Conservation (phyloP, 2,888 invertebrate genomes). For the Cerceris rybyensis region DNA sequence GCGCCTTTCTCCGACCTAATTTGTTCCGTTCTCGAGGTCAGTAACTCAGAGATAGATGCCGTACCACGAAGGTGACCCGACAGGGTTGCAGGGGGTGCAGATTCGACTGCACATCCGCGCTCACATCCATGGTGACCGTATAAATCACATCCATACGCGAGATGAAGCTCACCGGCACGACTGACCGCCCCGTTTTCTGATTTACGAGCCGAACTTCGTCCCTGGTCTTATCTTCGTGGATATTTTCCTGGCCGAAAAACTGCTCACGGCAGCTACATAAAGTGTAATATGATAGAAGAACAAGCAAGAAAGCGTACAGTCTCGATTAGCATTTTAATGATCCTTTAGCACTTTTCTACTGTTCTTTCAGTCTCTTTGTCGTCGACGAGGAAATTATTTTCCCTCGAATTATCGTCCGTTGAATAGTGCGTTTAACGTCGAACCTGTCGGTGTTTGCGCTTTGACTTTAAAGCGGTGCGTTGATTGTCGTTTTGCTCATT, state of each 20-base stretch:
- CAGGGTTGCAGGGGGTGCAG: conserved; percentile 38
- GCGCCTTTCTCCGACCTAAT: not conserved
- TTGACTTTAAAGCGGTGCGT: no score
- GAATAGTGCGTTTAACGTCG: no score
- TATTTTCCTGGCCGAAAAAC: conserved; percentile 58
- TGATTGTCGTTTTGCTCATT: no score
- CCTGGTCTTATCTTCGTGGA: conserved; percentile 63
- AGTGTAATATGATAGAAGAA: conserved; percentile 32
- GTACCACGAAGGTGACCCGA: conserved; percentile 31
- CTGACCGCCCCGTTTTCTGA: conserved; percentile 70
- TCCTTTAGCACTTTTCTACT: not conserved
- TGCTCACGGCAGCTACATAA: conserved; percentile 40
- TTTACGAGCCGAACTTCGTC: conserved; percentile 71
- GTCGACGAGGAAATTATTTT: no score
- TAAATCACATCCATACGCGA: conserved; percentile 71
- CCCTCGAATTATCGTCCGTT: no score
- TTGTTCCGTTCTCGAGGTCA: not conserved
- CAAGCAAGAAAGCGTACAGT: conserved; percentile 43
- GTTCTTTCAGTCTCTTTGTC: no score
- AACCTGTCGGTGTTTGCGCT: no score
- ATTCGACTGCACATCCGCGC: conserved; percentile 41
- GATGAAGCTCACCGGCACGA: conserved; percentile 60
- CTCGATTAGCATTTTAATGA: conserved; percentile 60
- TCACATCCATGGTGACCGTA: conserved; percentile 65
- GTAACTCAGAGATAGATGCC: conserved; percentile 3